Conservation (phyloP, 2,797 vertebrate genomes). For the Caiman crocodilus region DNA sequence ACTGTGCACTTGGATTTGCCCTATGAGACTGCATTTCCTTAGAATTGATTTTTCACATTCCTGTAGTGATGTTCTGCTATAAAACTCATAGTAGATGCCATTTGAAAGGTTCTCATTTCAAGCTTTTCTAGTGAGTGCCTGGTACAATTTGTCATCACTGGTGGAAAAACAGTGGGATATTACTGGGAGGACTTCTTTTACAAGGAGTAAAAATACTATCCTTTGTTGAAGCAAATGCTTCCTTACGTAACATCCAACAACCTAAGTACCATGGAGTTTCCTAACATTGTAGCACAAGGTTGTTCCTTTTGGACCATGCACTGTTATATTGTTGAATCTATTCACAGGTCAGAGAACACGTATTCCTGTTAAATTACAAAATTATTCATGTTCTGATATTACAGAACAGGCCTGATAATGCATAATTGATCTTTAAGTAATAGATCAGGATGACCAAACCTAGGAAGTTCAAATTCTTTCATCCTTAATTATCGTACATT, state of each 20-base stretch:
- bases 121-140: constrained; percentile 16
- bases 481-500: constrained; percentile 33
- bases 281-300: constrained; percentile 24
- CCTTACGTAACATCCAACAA: constrained; percentile 23
- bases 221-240: constrained; percentile 49
- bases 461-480: constrained; percentile 62
- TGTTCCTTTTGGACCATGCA: constrained; percentile 58
- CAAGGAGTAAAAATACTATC: constrained; percentile 52
- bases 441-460: constrained; percentile 56
- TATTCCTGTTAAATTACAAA: constrained; percentile 32
- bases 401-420: constrained; percentile 20
- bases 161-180: constrained; percentile 3
- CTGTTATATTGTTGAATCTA: constrained; percentile 30
- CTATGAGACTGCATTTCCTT: background rate
- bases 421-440: constrained; percentile 59
- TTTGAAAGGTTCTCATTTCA: constrained; percentile 24
- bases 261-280: constrained; percentile 46
- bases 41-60: constrained; percentile 1
- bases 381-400: constrained; percentile 42
- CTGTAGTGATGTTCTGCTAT: background rate
- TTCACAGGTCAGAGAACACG: constrained; percentile 2
- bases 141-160: constrained; percentile 11
- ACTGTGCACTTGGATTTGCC: background rate
- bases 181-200: background rate
- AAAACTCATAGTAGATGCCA: background rate